These are phyloP conservation scores for Mus minutoides DNA, from an alignment of 2,797 vertebrate species.

Conservation along the genomic window DNA sequence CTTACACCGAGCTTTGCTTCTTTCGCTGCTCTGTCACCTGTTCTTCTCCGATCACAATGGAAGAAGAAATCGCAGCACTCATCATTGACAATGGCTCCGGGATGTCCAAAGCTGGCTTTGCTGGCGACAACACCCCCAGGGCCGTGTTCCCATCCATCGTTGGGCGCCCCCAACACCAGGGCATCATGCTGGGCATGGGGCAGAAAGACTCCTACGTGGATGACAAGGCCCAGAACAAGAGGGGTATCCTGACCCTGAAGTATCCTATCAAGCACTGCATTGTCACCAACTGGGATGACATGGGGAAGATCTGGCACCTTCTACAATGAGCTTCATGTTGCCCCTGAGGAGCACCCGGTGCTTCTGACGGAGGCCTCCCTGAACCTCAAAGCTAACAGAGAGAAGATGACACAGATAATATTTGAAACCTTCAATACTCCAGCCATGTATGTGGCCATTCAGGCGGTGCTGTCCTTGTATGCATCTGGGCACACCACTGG, in stretches of 20 bases:
- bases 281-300: slow-evolving; percentile 93
- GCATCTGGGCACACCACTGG: background rate
- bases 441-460: background rate
- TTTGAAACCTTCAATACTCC: background rate
- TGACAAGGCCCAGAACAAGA: slow-evolving; percentile 90
- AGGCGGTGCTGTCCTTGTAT: background rate
- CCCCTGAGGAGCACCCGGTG: slow-evolving; percentile 92
- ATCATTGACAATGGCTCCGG: too few species aligned
- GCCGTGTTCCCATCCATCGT: too few species aligned
- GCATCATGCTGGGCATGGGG: slow-evolving; percentile 87
- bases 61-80: too few species aligned
- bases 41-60: too few species aligned
- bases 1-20: too few species aligned
- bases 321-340: slow-evolving; percentile 93
- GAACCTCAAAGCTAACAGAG: slow-evolving; percentile 94
- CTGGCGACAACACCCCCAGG: too few species aligned
- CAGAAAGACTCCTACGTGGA: slow-evolving; percentile 90
- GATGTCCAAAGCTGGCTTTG: too few species aligned
- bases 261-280: slow-evolving; percentile 88
- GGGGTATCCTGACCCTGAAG: slow-evolving; percentile 88
- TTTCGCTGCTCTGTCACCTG: too few species aligned
- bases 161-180: too few species aligned
- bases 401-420: slow-evolving; percentile 92
- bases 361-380: slow-evolving; percentile 92
- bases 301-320: slow-evolving; percentile 96